These are phyloP conservation scores for Fissipunctia ypsillon DNA, from an alignment of 2,888 invertebrate genomes.

Conservation along the genomic window DNA sequence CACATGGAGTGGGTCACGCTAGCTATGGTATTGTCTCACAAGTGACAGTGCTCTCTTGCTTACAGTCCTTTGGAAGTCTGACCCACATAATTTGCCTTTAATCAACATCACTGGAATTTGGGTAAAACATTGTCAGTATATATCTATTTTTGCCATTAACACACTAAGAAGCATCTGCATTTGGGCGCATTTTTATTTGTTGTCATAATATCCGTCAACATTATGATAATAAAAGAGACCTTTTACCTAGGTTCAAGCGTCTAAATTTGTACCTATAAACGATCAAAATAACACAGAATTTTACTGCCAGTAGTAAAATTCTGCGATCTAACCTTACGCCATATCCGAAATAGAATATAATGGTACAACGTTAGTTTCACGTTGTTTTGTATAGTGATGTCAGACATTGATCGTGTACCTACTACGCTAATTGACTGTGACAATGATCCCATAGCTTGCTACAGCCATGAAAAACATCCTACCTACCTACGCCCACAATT, in stretches of 20 bases:
- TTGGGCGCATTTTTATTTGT: neutral
- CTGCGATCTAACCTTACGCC: neutral
- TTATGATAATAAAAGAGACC: neutral
- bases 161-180: neutral
- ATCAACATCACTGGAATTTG: neutral
- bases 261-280: neutral
- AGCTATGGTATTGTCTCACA: constrained; percentile 6
- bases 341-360: constrained; percentile 39
- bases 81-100: neutral
- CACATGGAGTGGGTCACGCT: neutral
- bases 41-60: neutral
- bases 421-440: constrained; percentile 40
- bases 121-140: too few relatives aligned
- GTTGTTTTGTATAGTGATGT: constrained; percentile 35
- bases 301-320: neutral
- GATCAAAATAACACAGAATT: neutral
- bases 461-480: constrained; percentile 27
- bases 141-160: neutral
- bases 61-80: neutral
- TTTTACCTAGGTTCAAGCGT: too few relatives aligned
- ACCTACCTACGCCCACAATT: constrained; percentile 27
- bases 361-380: neutral
- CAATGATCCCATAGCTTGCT: constrained; percentile 39
- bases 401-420: constrained; percentile 50
- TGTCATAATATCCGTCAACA: neutral